Base-by-base conservation (phyloP, 2,113 vertebrate genomes). In the Chaetodon trifascialis region DNA sequence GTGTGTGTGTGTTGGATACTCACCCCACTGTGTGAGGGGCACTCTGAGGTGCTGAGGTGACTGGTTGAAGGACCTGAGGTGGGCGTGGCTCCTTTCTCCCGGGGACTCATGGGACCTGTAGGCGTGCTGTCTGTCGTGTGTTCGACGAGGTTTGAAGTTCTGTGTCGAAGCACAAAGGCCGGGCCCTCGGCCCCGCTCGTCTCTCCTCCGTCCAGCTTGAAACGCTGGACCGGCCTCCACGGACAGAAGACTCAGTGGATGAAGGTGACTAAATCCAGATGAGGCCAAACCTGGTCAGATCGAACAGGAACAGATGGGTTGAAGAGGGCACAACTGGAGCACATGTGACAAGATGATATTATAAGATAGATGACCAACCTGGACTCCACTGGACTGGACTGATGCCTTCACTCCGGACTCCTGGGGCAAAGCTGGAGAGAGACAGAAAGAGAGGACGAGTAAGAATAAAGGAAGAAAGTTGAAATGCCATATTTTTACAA, bases 201-300 rank as follows among this genome's bases (percentile, higher is more conserved):
- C 89, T 94, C 91, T 70, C 91, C 93, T 87, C 85, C 85, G 92
- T 96, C 95, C 95, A 96, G 95, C 86, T 95, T 95, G 94, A 58
- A 52, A 83, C 5, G 76, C 88, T 83, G 82, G 91, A 90, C 82
- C 46, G 52, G 19, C 76, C 77, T 55, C 73, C 72, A 7, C 19
- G 0, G 54, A 49, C 21, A 73, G 62, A 74, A 47, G 56, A 62
- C 17, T 73, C 0, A 17, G 38, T 10, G 42, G 83, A 51, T 21
- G 55, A 11, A 30, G 79, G 5, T 11, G n/a, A 56, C 7, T 1
- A 0, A 76, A 47, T 51, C 70, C 49, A 14, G 36, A 15, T n/a
- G 30, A 15, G 59, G 66, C 38, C 17, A 51, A 51, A 79, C 73
- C 82, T 82, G 71, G 49, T 12, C 1, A 7, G 71, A 47, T 40